Evolutionary conservation across 2,797 vertebrate species (phyloP).

Genomic region (Phrynocephalus guinanensis): DNA sequence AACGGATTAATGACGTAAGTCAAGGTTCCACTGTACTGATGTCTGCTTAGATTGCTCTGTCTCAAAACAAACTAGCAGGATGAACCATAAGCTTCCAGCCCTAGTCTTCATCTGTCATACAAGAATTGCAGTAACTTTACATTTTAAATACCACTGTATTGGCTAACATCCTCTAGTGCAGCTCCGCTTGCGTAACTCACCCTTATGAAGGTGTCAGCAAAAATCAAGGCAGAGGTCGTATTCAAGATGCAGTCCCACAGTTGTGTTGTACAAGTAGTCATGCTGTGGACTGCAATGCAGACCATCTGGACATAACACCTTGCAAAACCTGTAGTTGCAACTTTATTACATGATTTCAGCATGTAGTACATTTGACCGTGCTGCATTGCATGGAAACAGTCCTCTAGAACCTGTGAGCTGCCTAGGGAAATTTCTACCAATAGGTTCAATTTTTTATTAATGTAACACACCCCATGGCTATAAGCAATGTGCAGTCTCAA

Average conservation of each 20-base stretch:
- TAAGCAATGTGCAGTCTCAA: background rate
- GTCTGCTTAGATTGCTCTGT: background rate
- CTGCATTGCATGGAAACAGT: background rate
- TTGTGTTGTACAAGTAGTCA: no score
- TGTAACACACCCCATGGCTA: background rate
- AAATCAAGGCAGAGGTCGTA: no score
- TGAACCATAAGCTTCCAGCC: background rate
- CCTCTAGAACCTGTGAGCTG: background rate
- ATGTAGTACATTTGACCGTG: background rate
- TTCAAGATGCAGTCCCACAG: no score
- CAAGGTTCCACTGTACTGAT: no score
- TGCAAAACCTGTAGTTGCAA: no score
- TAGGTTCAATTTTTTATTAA: background rate
- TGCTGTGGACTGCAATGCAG: no score
- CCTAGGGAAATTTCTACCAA: background rate
- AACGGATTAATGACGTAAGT: no score
- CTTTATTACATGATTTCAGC: no score
- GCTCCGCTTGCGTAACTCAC: no score
- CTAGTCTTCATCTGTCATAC: background rate
- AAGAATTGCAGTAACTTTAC: background rate
- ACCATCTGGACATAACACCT: no score
- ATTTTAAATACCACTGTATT: background rate
- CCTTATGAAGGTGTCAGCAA: no score
- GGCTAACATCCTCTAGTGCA: no score
- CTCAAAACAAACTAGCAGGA: background rate